Percentiles rank a stretch among this genome's conserved stretches.
Conservation (phyloP, 2,113 vertebrate species). For the Meriones unguiculatus region DNA sequence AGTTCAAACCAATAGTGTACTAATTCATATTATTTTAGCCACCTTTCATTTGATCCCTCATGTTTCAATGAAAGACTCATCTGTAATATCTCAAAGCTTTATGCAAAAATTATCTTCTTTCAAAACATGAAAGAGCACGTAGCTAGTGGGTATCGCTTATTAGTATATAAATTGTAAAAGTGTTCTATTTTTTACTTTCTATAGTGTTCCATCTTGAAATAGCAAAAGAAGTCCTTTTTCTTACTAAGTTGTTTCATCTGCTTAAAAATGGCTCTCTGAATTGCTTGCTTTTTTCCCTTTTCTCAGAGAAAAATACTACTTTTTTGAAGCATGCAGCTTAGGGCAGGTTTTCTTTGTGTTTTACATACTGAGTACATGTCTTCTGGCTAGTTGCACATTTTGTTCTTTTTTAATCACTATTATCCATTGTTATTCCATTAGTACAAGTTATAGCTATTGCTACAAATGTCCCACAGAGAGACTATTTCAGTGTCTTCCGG, state of each 20-base stretch:
- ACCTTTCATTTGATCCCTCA: not conserved
- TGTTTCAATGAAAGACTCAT: not conserved
- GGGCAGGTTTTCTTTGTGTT: slow-evolving; percentile 41
- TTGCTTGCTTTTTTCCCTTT: slow-evolving; percentile 51
- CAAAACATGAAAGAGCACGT: not conserved
- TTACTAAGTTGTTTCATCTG: slow-evolving; percentile 77
- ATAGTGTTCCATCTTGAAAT: slow-evolving; percentile 15
- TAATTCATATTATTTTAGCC: not conserved
- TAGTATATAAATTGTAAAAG: slow-evolving; percentile 35
- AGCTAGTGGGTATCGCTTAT: not conserved
- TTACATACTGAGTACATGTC: slow-evolving; percentile 77
- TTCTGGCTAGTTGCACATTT: slow-evolving; percentile 76
- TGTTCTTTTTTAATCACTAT: slow-evolving; percentile 75
- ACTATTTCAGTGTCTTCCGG: slow-evolving; percentile 37
- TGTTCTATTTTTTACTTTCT: not conserved
- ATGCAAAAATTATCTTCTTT: not conserved
- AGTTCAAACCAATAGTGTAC: not conserved
- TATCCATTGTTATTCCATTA: slow-evolving; percentile 66
- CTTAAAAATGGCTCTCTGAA: slow-evolving; percentile 78
- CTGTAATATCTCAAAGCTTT: not conserved
- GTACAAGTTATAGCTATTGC: slow-evolving; percentile 13
- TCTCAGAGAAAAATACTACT: slow-evolving; percentile 64
- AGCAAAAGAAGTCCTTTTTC: slow-evolving; percentile 32
- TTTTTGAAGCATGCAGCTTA: slow-evolving; percentile 76
- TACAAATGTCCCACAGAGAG: slow-evolving; percentile 45